Base-by-base conservation (phyloP, 2,113 vertebrate species). In the Periophthalmus modestus region DNA sequence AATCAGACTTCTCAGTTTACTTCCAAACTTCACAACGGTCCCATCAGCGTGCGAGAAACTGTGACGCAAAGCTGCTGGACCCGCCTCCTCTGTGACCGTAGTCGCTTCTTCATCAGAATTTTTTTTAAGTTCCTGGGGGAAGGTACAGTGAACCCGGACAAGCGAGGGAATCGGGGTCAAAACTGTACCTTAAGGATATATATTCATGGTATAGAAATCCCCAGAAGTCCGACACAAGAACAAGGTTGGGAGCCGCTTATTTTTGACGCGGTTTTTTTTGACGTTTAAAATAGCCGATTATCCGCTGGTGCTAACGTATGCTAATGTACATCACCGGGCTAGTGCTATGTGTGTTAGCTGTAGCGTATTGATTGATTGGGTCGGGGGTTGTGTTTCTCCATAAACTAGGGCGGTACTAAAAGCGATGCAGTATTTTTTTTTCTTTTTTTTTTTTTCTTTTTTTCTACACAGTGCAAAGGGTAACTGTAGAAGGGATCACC, bases 81-180 rank as follows among this genome's bases (percentile, higher is more conserved):
- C 77, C 88, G 34, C 92, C 87, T 76, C 78, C 65, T 71, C 18
- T 39, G 80, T 71, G 66, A 74, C 81, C 67, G 80, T 68, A 70
- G 83, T 74, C 66, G 13, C 78, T 74, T n/a, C n/a, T n/a, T 63
- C 63, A 66, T 66, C 80, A 14, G 54, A 54, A 43, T 89, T 77
- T 91, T 89, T 66, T 87, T 88, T 88, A 93, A 93, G 89, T 93
- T 93, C 87, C 84, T 82, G 72, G 85, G 57, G 87, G 85, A 84
- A 82, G 88, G 82, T 59, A 39, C 68, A 75, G 80, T 62, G 70
- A 67, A 81, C 52, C 73, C 58, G 78, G 77, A 58, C 75, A 34
- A 68, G 66, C 69, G 24, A 57, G 73, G 80, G 75, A 73, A 75
- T 74, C 59, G 43, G 80, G 83, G 83, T 77, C 73, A 66, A 62